These are phyloP conservation scores for Xiphophorus maculatus DNA, from an alignment of 2,113 vertebrate genomes.

Conservation along the genomic window DNA sequence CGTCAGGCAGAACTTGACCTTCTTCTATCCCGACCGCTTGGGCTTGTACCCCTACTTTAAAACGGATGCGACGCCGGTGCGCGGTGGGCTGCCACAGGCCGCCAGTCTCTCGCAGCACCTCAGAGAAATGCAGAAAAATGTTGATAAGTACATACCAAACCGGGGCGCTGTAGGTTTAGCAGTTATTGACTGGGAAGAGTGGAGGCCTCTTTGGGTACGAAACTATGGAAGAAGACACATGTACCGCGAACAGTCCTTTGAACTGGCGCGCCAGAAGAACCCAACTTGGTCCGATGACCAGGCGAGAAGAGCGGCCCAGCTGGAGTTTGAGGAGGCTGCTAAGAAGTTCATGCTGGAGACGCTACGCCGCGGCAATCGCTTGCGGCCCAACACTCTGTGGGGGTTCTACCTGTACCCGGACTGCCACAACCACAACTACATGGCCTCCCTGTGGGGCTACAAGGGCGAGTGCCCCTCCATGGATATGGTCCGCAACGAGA, in stretches of 20 bases:
- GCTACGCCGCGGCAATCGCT: constrained; percentile 83
- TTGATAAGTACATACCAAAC: constrained; percentile 87
- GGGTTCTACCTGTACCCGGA: constrained; percentile 98
- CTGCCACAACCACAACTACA: constrained; percentile 97
- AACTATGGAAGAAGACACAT: constrained; percentile 92
- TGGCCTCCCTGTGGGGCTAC: constrained; percentile 85
- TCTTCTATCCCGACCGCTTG: constrained; percentile 92
- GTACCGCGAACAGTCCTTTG: constrained; percentile 84
- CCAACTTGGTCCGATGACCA: constrained; percentile 69
- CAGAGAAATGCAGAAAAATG: constrained; percentile 66
- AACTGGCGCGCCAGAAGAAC: constrained; percentile 81
- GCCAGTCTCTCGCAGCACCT: constrained; percentile 85
- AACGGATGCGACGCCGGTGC: constrained; percentile 57
- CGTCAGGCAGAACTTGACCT: constrained; percentile 92
- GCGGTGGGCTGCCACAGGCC: constrained; percentile 89
- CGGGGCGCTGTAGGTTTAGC: constrained; percentile 83
- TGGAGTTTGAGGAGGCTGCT: constrained; percentile 89
- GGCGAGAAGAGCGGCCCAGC: constrained; percentile 84
- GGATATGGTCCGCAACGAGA: constrained; percentile 88
- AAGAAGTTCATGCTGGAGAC: constrained; percentile 90
- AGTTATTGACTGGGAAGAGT: constrained; percentile 96
- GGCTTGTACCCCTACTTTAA: constrained; percentile 89
- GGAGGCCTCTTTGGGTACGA: constrained; percentile 94
- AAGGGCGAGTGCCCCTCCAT: constrained; percentile 92
- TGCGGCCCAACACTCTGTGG: constrained; percentile 91